phyloP scores from a whole-genome alignment of 1,140 invertebrate genomes.

The Megalopta genalis region DNA sequence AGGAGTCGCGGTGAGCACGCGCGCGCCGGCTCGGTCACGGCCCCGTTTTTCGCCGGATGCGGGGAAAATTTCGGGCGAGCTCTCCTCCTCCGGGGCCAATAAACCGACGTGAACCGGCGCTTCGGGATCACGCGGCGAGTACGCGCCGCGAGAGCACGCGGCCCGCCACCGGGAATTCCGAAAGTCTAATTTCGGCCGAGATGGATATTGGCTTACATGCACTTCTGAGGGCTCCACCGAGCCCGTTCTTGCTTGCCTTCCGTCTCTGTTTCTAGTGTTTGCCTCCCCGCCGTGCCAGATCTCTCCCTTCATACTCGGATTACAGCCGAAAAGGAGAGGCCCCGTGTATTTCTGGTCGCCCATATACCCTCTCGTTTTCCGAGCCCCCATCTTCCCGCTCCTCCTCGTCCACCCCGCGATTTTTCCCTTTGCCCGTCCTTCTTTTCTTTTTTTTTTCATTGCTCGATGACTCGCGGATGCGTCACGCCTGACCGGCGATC shows the following conservation, averaged over 20 bases:
- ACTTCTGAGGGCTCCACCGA: constrained; percentile 58
- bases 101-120: constrained; percentile 55
- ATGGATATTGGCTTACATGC: constrained; percentile 69
- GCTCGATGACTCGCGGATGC: neutral
- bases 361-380: constrained; percentile 27
- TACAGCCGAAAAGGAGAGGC: constrained; percentile 55
- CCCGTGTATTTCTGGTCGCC: constrained; percentile 47
- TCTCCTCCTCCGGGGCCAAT: constrained; percentile 55
- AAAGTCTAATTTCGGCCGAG: constrained; percentile 70
- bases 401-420: neutral
- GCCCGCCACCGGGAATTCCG: constrained; percentile 61
- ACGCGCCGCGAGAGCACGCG: constrained; percentile 35
- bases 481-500: neutral
- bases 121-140: too few species aligned
- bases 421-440: neutral
- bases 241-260: constrained; percentile 34
- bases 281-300: constrained; percentile 45
- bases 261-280: constrained; percentile 35
- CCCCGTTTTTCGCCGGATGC: constrained; percentile 31
- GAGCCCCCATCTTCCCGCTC: neutral
- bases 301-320: constrained; percentile 62
- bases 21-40: constrained; percentile 3
- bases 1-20: too few species aligned
- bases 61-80: constrained; percentile 14
- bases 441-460: neutral